These are phyloP conservation scores for Vimba vimba DNA, from an alignment of 2,113 vertebrate species.

Conservation along the genomic window DNA sequence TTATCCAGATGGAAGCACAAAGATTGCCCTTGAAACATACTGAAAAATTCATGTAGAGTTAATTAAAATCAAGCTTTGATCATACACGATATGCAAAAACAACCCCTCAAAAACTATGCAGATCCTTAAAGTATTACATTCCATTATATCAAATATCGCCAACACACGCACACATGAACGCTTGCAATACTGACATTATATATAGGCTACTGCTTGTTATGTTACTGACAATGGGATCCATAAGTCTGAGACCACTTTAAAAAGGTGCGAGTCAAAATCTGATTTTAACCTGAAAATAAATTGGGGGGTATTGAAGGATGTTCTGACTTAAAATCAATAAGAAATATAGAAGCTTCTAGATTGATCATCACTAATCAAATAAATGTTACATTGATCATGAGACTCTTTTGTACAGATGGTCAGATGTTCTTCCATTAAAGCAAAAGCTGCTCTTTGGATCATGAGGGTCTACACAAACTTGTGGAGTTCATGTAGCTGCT, in stretches of 20 bases:
- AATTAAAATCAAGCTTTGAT: constrained; percentile 63
- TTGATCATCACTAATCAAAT: too few species aligned
- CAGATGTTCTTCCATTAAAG: neutral
- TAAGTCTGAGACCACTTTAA: neutral
- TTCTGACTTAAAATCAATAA: neutral
- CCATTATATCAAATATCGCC: constrained; percentile 17
- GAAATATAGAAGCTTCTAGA: too few species aligned
- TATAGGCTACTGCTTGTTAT: too few species aligned
- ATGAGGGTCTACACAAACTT: neutral
- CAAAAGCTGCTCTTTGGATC: neutral
- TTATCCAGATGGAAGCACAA: constrained; percentile 48
- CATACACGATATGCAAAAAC: constrained; percentile 51
- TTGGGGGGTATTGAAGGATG: neutral
- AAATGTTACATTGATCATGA: neutral
- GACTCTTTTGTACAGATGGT: neutral
- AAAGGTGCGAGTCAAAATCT: neutral
- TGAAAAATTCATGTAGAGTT: constrained; percentile 60
- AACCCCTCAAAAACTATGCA: constrained; percentile 49
- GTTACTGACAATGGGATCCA: neutral
- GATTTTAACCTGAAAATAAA: neutral
- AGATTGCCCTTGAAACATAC: constrained; percentile 50
- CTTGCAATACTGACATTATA: neutral
- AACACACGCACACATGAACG: constrained; percentile 16
- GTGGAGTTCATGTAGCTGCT: neutral
- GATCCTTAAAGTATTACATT: constrained; percentile 39